phyloP scores from a whole-genome alignment of 2,797 vertebrate species.

The Rhinella marina region DNA sequence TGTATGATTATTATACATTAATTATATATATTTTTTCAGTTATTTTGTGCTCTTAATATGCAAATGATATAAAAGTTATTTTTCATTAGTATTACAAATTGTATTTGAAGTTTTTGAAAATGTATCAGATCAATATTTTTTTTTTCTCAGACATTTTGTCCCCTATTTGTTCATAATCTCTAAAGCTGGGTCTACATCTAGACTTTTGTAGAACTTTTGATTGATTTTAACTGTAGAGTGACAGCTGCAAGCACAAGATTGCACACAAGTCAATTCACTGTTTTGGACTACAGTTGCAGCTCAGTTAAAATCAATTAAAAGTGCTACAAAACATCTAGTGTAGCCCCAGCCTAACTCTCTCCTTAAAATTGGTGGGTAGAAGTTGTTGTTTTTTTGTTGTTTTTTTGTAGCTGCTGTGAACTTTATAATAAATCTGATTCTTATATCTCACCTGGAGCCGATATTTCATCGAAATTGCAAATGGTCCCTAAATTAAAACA shows the following conservation, averaged over 20 bases:
- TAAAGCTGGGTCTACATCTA: too few species aligned
- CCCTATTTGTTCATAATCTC: too few species aligned
- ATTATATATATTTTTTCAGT: background rate
- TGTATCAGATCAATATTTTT: background rate
- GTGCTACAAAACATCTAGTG: too few species aligned
- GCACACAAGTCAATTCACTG: too few species aligned
- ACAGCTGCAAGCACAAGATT: too few species aligned
- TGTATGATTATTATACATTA: too few species aligned
- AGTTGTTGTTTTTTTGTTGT: constrained; percentile 30
- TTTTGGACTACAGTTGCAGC: too few species aligned
- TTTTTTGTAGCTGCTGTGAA: constrained; percentile 65
- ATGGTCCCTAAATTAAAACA: constrained; percentile 65
- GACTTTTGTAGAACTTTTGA: too few species aligned
- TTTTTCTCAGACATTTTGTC: background rate
- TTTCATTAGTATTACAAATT: background rate
- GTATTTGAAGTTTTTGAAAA: background rate
- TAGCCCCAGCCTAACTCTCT: constrained; percentile 3
- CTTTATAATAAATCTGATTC: constrained; percentile 70
- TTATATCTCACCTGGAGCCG: constrained; percentile 69
- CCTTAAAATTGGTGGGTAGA: constrained; percentile 65
- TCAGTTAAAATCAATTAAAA: too few species aligned
- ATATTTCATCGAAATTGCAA: constrained; percentile 64
- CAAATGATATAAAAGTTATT: background rate
- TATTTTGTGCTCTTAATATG: background rate
- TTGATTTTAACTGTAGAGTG: too few species aligned